A percentile compares a stretch with the other conserved stretches of the same genome.
These are phyloP conservation scores for Babyrousa celebensis DNA, from an alignment of 2,797 vertebrate genomes.

Conservation along the genomic window DNA sequence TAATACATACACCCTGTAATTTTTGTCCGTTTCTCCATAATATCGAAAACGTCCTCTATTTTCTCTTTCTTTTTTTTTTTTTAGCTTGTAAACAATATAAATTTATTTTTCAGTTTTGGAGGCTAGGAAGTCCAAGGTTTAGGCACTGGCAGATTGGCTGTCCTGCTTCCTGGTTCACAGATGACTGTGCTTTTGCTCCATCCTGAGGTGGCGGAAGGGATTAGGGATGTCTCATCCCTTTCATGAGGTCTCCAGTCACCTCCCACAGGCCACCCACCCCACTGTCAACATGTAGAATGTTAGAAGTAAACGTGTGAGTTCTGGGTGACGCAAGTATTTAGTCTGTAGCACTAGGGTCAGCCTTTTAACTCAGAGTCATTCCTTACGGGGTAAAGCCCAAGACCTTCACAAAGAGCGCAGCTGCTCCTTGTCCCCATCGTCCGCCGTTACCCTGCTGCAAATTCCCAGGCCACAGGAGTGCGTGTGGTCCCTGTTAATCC, in stretches of 20 bases:
- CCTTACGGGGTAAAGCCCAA: neutral
- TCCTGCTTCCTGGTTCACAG: neutral
- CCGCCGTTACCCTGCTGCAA: neutral
- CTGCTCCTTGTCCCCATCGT: neutral
- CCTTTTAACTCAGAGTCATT: neutral
- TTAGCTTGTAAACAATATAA: neutral
- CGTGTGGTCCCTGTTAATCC: neutral
- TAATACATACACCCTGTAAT: constrained; percentile 14
- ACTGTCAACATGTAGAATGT: neutral
- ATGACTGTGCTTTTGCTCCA: neutral
- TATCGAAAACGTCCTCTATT: constrained; percentile 73
- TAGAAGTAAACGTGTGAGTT: neutral
- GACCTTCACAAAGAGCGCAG: neutral
- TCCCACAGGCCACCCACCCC: neutral
- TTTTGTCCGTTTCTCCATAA: constrained; percentile 22
- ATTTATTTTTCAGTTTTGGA: neutral
- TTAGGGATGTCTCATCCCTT: neutral
- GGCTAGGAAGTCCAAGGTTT: neutral
- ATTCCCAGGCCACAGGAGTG: neutral
- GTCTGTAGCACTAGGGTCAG: neutral
- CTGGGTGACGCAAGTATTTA: neutral
- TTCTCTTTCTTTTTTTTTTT: constrained; percentile 64
- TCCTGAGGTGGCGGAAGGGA: neutral
- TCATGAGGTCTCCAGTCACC: neutral
- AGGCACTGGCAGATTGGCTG: neutral